Conservation (phyloP, 2,797 vertebrate species). For the Clamator glandarius region DNA sequence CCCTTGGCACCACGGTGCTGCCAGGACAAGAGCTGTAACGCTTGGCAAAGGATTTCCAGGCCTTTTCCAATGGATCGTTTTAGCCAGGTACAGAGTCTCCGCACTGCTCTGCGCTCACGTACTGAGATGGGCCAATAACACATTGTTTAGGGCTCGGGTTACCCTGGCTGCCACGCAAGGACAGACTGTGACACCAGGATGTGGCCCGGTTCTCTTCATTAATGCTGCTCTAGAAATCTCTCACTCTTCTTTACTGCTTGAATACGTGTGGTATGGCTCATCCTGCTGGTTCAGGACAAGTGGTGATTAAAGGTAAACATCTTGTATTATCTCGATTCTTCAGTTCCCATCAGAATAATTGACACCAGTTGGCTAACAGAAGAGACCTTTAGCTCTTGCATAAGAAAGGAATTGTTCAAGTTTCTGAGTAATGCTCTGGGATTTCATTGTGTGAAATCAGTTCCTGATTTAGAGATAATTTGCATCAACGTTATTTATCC, state of each 20-base stretch:
- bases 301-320: neutral
- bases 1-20: neutral
- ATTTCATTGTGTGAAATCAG: neutral
- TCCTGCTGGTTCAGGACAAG: neutral
- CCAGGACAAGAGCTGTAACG: neutral
- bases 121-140: neutral
- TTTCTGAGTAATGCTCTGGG: neutral
- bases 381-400: neutral
- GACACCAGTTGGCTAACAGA: neutral
- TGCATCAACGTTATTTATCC: neutral
- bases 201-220: neutral
- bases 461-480: constrained; percentile 15
- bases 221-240: neutral
- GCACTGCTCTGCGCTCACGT: neutral
- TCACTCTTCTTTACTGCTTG: neutral
- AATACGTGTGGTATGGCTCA: neutral
- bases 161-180: neutral
- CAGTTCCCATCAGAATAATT: neutral
- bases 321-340: neutral
- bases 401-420: neutral
- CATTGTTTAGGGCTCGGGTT: neutral
- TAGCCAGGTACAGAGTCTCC: neutral
- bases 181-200: neutral
- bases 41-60: neutral
- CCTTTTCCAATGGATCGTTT: neutral